A percentile compares a stretch with the other conserved stretches of the same genome.
Conservation (phyloP, 1,140 invertebrate genomes). For the Brachionus plicatilis region DNA sequence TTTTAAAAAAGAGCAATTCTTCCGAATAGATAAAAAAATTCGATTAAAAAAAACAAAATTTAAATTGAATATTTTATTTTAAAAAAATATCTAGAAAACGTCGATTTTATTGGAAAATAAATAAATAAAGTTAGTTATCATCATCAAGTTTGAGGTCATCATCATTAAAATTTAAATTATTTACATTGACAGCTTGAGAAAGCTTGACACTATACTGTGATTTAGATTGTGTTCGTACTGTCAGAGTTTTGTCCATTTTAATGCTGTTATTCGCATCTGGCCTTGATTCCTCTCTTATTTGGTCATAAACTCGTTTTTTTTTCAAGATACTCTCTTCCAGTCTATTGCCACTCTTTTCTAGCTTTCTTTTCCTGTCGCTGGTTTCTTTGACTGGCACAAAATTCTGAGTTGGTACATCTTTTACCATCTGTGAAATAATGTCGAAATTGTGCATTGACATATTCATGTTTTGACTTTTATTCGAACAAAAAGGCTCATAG, state of each 20-base stretch:
- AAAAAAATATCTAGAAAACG: neutral
- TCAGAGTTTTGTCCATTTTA: neutral
- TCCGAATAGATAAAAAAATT: too few relatives aligned
- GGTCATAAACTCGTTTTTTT: neutral
- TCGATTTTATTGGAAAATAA: too few relatives aligned
- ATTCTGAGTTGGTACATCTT: neutral
- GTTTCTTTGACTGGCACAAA: neutral
- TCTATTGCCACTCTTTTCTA: neutral
- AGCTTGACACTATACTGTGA: neutral
- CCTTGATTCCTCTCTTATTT: neutral
- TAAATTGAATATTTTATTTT: neutral
- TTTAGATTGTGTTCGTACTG: neutral
- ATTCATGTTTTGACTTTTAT: neutral
- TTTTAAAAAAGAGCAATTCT: too few relatives aligned
- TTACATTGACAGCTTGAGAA: neutral
- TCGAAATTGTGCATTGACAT: conserved; percentile 11
- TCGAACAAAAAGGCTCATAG: conserved; percentile 7
- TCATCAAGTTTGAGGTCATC: conserved; percentile 11
- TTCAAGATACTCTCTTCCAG: neutral
- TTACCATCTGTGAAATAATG: conserved; percentile 31
- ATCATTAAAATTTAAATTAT: conserved; percentile 22
- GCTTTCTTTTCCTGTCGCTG: neutral
- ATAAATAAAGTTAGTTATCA: neutral
- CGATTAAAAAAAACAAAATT: neutral
- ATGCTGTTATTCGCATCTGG: neutral